Base-by-base conservation (phyloP, 2,113 vertebrate species). In the Coptodon rendalli region DNA sequence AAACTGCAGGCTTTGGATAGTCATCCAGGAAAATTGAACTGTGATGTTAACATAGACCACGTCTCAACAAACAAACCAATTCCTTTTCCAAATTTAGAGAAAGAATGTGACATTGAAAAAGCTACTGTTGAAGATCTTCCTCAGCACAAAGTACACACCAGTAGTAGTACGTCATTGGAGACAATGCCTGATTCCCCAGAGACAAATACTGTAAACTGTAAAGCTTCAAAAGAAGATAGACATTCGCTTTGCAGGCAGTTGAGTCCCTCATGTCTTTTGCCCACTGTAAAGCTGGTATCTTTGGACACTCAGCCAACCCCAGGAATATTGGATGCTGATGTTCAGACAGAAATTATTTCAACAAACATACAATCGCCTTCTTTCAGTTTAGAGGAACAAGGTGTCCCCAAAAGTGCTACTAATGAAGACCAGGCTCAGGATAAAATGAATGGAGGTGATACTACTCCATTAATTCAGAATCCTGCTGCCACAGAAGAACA, bases 221-320 rank as follows among this genome's bases (percentile, higher is more conserved):
- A 89, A 10, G 9, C 82, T 85, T 11, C 89, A 6, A 66, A 87
- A 29, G 82, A 88, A 84, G 90, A 76, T 13, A 3, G 9, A n/a
- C 86, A 90, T 83, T 85, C 61, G 17, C 8, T 80, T 7, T 93
- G 90, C 68, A 83, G 68, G 19, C 52, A 24, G 10, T 48, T 86
- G 27, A 93, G 89, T 85, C 85, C 82, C 2, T 16, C 17, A 4
- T 86, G 88, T 68, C 53, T 86, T 29, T 59, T 61, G 9, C 54
- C 92, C 8, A 43, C 80, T 83, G n/a, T 89, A 11, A 84, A 91
- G 63, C 7, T 80, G n/a, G 71, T 82, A 3, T 14, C 3, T n/a
- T 12, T 89, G 17, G 80, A 86, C 71, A 82, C 24, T 34, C 73
- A 52, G 2, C 12, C 34, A 27, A 63, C 52, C 7, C 14, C 14